Base-by-base conservation (phyloP, 2,113 vertebrate species). In the Macrotus californicus region DNA sequence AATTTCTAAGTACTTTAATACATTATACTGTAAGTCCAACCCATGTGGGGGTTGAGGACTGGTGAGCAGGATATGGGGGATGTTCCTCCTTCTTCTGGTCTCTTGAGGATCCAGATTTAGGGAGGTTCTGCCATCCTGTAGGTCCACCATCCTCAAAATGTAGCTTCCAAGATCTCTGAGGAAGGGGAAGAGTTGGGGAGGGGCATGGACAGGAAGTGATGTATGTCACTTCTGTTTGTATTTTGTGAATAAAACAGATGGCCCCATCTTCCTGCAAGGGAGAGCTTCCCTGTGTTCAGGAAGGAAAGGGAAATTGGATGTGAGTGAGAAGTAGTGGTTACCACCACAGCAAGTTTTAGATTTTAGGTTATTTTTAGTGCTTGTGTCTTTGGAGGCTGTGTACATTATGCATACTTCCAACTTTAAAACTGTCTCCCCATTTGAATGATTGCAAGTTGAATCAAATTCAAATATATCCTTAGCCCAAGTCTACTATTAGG, bases 401-500 rank as follows among this genome's bases (percentile, higher is more conserved):
- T 90, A 39, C n/a, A 36, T 95, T 79, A 70, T 86, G 6, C 43
- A 94, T 89, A 72, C 13, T 88, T 94, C 61, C 34, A 91, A 39
- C 34, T 81, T 89, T 50, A 34, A 92, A 94, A 52, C 73, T 81
- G 13, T 70, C 86, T 96, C 48, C 50, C 41, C n/a, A 61, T 94
- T 83, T 94, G 94, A 96, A 89, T 95, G 94, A 96, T 93, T 96
- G 43, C 56, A 88, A 83, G 67, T 95, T 96, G 94, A 96, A 94
- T 96, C 73, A 95, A 91, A 84, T 91, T 95, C 95, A 97, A 96
- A 72, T 89, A 89, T 82, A 96, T 83, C 1, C 89, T 96, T 93
- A 83, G 91, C 70, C 59, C 61, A 90, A 87, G 48, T 91, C 89
- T 95, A 26, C 91, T 91, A 54, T 94, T 96, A 87, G 59, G 69